These are phyloP conservation scores for Nyctibius bracteatus DNA, from an alignment of 2,113 vertebrate genomes.

Conservation along the genomic window DNA sequence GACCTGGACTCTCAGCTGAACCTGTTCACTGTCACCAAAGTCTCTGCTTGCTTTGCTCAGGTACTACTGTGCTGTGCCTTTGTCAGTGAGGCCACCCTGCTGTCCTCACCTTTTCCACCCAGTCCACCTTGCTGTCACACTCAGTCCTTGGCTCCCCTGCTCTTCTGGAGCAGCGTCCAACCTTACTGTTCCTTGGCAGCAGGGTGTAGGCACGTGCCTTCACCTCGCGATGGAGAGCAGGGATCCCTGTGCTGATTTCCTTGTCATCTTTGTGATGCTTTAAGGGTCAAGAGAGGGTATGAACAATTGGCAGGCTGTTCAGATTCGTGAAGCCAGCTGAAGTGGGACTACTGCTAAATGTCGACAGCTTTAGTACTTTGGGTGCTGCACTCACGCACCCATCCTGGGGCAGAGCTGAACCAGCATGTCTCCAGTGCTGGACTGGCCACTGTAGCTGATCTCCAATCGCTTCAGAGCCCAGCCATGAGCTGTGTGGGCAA, in stretches of 20 bases:
- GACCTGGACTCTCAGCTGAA: not conserved
- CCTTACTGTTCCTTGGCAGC: not conserved
- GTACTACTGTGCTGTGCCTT: not conserved
- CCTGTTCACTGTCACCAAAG: not conserved
- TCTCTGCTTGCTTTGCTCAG: not conserved
- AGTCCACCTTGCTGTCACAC: rapidly evolving
- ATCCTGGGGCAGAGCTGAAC: not conserved
- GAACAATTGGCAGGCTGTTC: not conserved
- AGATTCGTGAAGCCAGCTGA: not conserved
- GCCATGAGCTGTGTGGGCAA: not conserved
- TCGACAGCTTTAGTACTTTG: not conserved
- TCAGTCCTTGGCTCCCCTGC: not conserved
- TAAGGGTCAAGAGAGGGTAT: not conserved
- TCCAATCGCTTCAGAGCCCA: not conserved
- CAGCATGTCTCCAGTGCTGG: not conserved
- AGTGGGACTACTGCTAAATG: not conserved
- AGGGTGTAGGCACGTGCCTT: not conserved
- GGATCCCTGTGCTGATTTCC: not conserved
- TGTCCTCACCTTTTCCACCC: not conserved
- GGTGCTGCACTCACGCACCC: not conserved
- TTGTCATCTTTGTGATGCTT: not conserved
- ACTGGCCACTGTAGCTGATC: not conserved
- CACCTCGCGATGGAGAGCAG: not conserved
- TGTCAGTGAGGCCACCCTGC: not conserved
- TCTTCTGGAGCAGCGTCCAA: not conserved